These are phyloP conservation scores for Melanotus villosus DNA, from an alignment of 2,888 invertebrate genomes.

Conservation along the genomic window DNA sequence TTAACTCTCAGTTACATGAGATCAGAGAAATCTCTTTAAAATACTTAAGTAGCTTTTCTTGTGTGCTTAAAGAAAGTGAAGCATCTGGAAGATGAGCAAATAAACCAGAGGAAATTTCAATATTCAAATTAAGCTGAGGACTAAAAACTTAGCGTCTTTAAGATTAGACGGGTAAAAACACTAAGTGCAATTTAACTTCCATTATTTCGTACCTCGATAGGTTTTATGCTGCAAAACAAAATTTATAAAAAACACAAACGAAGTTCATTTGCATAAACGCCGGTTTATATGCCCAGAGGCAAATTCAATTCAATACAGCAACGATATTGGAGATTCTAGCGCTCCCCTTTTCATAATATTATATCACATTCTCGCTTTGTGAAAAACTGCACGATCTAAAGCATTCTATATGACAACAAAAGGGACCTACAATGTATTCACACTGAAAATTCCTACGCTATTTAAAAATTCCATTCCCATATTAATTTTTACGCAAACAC, in stretches of 20 bases:
- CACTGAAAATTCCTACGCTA: constrained; percentile 29
- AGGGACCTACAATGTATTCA: constrained; percentile 38
- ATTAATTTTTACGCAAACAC: constrained; percentile 40
- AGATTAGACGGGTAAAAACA: constrained; percentile 27
- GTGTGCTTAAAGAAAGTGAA: background rate
- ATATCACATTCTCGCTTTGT: constrained; percentile 48
- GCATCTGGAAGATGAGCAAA: constrained; percentile 24
- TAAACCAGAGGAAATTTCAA: constrained; percentile 27
- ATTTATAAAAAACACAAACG: constrained; percentile 39
- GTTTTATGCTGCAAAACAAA: constrained; percentile 35
- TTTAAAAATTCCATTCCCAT: constrained; percentile 43
- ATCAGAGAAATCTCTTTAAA: too few species aligned
- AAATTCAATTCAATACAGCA: constrained; percentile 50
- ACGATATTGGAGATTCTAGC: constrained; percentile 37
- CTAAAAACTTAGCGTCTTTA: constrained; percentile 24
- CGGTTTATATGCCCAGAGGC: constrained; percentile 51
- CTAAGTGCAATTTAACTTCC: constrained; percentile 39
- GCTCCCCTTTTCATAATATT: constrained; percentile 39
- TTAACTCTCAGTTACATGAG: too few species aligned
- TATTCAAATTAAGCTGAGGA: constrained; percentile 35
- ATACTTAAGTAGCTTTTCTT: too few species aligned
- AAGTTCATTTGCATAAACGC: constrained; percentile 50
- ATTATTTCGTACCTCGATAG: constrained; percentile 33
- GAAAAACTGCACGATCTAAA: constrained; percentile 38
- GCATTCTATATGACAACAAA: constrained; percentile 41